These are phyloP conservation scores for Thereuonema tuberculata DNA, from an alignment of 1,140 invertebrate genomes.

Conservation along the genomic window DNA sequence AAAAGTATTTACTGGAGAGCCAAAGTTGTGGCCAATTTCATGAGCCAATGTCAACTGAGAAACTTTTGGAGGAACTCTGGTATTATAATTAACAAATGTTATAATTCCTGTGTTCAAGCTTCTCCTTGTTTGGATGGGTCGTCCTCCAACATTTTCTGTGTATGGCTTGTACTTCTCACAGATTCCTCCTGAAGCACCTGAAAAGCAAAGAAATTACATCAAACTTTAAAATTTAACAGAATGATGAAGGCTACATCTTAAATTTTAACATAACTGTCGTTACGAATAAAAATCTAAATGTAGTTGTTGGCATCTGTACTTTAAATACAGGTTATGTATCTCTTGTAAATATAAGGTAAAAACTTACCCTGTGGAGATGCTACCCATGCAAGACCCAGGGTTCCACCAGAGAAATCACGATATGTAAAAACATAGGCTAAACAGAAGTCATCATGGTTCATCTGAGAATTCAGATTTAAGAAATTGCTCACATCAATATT, in stretches of 20 bases:
- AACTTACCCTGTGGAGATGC: conserved; percentile 65
- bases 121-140: conserved; percentile 82
- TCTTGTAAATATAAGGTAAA: conserved; percentile 5
- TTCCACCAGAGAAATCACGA: conserved; percentile 88
- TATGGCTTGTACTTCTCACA: conserved; percentile 97
- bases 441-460: conserved; percentile 96
- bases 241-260: too few species aligned
- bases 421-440: conserved; percentile 98
- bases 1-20: conserved; percentile 63
- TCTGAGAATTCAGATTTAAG: conserved; percentile 90
- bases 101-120: conserved; percentile 98
- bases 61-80: conserved; percentile 87
- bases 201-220: too few species aligned
- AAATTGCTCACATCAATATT: conserved; percentile 99
- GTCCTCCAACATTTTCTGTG: conserved; percentile 82
- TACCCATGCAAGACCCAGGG: conserved; percentile 95
- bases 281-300: background rate
- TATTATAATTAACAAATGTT: conserved; percentile 98
- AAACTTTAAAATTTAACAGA: background rate
- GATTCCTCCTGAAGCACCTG: conserved; percentile 91
- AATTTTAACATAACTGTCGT: too few species aligned
- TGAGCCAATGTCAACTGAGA: conserved; percentile 96
- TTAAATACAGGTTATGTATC: too few species aligned
- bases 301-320: too few species aligned
- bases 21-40: conserved; percentile 99